Percentiles rank a stretch among this genome's conserved stretches.
Conservation (phyloP, 37 sponge, comb jelly and placozoan species). For the Geodia barretti region DNA sequence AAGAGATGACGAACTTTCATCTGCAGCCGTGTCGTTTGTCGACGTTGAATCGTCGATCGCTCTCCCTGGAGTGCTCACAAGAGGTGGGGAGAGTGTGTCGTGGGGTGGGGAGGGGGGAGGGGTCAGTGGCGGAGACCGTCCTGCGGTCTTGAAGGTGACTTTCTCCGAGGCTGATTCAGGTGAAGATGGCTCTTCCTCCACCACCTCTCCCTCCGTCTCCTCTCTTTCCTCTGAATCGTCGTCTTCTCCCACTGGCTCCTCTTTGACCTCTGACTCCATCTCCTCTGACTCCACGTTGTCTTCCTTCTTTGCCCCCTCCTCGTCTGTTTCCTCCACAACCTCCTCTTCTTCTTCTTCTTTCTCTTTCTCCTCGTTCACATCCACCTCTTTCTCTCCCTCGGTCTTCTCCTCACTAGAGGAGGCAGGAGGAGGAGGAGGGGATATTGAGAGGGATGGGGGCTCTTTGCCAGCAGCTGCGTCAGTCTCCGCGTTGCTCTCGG, state of each 20-base stretch:
- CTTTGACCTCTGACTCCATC: background rate
- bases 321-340: conserved; percentile 1
- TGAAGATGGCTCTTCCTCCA: background rate
- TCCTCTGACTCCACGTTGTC: background rate
- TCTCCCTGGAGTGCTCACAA: background rate
- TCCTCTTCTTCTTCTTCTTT: background rate
- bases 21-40: background rate
- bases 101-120: background rate
- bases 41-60: background rate
- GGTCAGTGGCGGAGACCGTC: background rate
- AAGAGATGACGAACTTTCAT: background rate
- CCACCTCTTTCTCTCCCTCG: conserved; percentile 7
- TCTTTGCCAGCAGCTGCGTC: background rate
- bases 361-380: background rate
- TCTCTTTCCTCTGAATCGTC: background rate
- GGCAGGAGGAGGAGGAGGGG: too few relatives aligned
- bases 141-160: background rate
- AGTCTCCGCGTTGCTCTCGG: background rate
- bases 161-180: background rate
- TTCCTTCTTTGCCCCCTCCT: background rate
- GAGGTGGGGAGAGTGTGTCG: background rate
- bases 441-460: too few relatives aligned
- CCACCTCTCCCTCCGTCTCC: background rate
- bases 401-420: background rate
- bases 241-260: background rate